Base-by-base conservation (phyloP, 2,113 vertebrate genomes). In the Dolichallabes microphthalmus region DNA sequence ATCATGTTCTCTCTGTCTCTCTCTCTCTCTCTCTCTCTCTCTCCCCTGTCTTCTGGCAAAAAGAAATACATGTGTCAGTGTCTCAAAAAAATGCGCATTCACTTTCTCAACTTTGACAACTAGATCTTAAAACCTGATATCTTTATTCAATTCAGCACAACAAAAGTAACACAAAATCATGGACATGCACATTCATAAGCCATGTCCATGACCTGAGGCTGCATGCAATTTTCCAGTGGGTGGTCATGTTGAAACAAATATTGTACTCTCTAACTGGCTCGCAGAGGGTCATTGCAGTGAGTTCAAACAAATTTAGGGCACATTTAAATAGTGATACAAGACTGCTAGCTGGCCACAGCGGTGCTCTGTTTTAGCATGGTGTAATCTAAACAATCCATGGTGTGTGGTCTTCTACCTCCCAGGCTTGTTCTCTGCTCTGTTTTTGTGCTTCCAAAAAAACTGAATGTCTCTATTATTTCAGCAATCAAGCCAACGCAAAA, bases 351-450 rank as follows among this genome's bases (percentile, higher is more conserved):
- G 89, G 90, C 88, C 53, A 66, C 80, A 77, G n/a, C 87, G 84
- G 88, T 85, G 88, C 89, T 87, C 82, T 81, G 75, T 79, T 86
- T 85, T 86, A 82, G 85, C 86, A 61, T 63, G 80, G 82, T 80
- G 87, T 89, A 90, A 90, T 86, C 88, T 87, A 90, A 90, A 90
- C 88, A 88, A 55, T 9, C 52, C 93, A 91, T 89, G 87, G 90
- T 95, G 95, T 95, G 95, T 95, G 95, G 94, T 95, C 94, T 86
- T 69, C 88, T 89, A 93, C 94, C 94, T 93, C 93, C 93, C 92
- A 92, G 89, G 91, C 88, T 92, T 88, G 91, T 93, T 93, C 90
- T 93, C 89, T 90, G 88, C 30, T 85, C 86, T 86, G 89, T 93
- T 94, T 91, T 92, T 88, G 87, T 90, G 91, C 86, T 91, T 89